Percentiles rank a stretch among this genome's conserved stretches.
phyloP scores from a whole-genome alignment of 2,113 vertebrate genomes.

The Salminus brasiliensis region DNA sequence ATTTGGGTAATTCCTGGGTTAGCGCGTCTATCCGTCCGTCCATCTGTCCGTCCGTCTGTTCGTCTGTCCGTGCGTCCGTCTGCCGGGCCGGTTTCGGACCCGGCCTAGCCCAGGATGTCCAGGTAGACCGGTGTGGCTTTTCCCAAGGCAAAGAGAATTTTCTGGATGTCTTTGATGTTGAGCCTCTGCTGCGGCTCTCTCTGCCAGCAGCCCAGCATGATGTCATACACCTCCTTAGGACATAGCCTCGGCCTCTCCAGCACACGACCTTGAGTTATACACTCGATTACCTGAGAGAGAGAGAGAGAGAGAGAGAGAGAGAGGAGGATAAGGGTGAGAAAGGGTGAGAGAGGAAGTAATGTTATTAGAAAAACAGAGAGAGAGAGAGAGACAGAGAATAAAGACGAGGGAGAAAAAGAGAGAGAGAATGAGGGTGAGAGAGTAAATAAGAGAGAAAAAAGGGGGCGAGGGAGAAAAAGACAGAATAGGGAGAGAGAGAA shows the following conservation, averaged over 20 bases:
- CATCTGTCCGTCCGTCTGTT: too few relatives aligned
- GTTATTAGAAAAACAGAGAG: too few relatives aligned
- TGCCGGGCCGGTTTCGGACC: not conserved
- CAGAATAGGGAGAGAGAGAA: not conserved
- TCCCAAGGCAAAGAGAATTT: conserved; percentile 74
- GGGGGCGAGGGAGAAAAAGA: not conserved
- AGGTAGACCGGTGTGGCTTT: conserved; percentile 81
- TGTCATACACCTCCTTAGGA: conserved; percentile 79
- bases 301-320: conserved; percentile 18
- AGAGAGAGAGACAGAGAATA: not conserved
- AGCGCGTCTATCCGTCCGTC: conserved; percentile 16
- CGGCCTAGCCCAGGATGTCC: conserved; percentile 77
- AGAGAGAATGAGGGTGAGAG: not conserved
- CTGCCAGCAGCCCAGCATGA: conserved; percentile 84
- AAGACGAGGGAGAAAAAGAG: not conserved
- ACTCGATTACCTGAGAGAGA: conserved; percentile 78
- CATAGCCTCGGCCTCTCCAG: conserved; percentile 79
- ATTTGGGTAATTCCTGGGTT: conserved; percentile 34
- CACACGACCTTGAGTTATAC: conserved; percentile 80
- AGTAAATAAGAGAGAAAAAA: not conserved
- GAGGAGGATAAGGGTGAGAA: not conserved
- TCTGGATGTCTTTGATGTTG: conserved; percentile 82
- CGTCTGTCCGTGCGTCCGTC: too few relatives aligned
- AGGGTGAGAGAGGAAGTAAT: not conserved
- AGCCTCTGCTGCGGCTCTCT: conserved; percentile 80